Percentiles rank a stretch among this genome's conserved stretches.
Evolutionary conservation across 2,797 vertebrate genomes (phyloP).

Genomic region (Oryzias sinensis): DNA sequence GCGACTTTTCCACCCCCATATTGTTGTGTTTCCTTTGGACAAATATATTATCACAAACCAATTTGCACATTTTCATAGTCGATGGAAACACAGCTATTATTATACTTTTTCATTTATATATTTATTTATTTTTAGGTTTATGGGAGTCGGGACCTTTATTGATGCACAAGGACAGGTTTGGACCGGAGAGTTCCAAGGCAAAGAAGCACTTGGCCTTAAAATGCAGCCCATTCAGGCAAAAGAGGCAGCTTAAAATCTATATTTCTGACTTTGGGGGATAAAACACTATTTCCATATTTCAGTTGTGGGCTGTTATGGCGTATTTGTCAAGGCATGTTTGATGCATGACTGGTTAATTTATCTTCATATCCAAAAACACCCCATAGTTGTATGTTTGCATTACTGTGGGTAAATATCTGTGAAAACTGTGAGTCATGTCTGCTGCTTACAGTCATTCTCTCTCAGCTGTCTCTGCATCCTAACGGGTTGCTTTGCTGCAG

Average conservation of each 20-base stretch:
- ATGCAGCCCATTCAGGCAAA: slow-evolving; percentile 72
- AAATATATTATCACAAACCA: no score
- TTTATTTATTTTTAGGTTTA: slow-evolving; percentile 62
- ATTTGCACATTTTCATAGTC: no score
- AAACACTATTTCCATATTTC: not conserved
- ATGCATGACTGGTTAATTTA: not conserved
- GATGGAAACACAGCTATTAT: not conserved
- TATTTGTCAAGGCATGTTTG: not conserved
- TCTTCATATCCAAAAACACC: not conserved
- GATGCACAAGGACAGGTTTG: slow-evolving; percentile 76
- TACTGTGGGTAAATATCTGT: slow-evolving; percentile 13
- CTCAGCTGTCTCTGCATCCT: not conserved
- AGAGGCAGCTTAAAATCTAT: not conserved
- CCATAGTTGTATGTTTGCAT: slow-evolving; percentile 2
- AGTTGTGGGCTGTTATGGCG: not conserved
- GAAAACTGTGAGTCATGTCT: slow-evolving; percentile 11
- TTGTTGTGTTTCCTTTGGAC: no score
- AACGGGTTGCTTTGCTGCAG: not conserved
- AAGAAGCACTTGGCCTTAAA: slow-evolving; percentile 78
- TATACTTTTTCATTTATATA: not conserved
- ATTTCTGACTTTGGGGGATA: not conserved
- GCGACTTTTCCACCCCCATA: no score
- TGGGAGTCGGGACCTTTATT: slow-evolving; percentile 81
- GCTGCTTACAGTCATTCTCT: slow-evolving; percentile 5
- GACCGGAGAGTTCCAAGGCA: slow-evolving; percentile 80